phyloP scores from a whole-genome alignment of 2,888 invertebrate species.

The Osedax frankpressi region DNA sequence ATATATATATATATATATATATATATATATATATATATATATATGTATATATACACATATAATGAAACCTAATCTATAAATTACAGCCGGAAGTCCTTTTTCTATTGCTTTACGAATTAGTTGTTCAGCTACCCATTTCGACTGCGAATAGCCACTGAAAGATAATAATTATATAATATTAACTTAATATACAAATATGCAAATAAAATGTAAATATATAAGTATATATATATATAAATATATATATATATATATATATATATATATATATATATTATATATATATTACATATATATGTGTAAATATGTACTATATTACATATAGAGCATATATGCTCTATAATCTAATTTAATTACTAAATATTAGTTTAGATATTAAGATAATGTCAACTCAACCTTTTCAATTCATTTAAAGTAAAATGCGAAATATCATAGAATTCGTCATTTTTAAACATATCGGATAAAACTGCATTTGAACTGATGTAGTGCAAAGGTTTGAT shows the following conservation, averaged over 20 bases:
- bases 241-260: background rate
- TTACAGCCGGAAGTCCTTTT: constrained; percentile 43
- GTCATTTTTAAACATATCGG: background rate
- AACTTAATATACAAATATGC: background rate
- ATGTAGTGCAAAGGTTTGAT: constrained; percentile 47
- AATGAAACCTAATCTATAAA: constrained; percentile 47
- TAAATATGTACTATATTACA: no score
- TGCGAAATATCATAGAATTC: background rate
- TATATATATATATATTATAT: background rate
- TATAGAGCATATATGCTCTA: no score
- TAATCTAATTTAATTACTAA: no score
- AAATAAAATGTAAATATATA: background rate
- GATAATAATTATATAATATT: background rate
- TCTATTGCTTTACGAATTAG: constrained; percentile 39
- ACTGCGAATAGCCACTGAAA: constrained; percentile 45
- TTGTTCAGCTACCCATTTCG: constrained; percentile 48
- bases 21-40: background rate
- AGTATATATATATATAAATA: background rate
- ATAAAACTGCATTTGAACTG: constrained; percentile 27
- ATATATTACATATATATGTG: no score
- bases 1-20: constrained; percentile 5
- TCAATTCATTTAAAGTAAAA: background rate
- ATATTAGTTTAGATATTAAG: no score
- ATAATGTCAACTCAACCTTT: no score
- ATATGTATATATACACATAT: no score